Evolutionary conservation across 2,888 invertebrate genomes (phyloP).

Genomic region (Rhopalosiphum nymphaeae): DNA sequence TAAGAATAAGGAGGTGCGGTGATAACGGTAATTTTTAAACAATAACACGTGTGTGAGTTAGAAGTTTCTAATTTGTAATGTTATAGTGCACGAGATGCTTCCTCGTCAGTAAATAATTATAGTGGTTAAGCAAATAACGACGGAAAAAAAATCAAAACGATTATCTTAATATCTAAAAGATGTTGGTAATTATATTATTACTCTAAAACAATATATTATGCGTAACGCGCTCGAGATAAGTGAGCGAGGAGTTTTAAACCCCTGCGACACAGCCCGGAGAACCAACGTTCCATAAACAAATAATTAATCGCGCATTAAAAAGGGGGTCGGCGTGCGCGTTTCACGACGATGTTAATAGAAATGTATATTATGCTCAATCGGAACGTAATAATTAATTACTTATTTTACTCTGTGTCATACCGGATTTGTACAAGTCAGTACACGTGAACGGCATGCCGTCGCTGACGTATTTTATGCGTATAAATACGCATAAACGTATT

Average conservation of each 20-base stretch:
- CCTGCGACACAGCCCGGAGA: slow-evolving; percentile 25
- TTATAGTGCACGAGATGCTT: too few species aligned
- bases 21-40: too few species aligned
- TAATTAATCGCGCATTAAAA: slow-evolving; percentile 63
- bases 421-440: neutral
- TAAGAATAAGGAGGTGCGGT: too few species aligned
- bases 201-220: neutral
- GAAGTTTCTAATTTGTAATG: too few species aligned
- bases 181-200: neutral
- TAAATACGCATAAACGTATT: too few species aligned
- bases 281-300: slow-evolving; percentile 54
- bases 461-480: neutral
- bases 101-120: too few species aligned
- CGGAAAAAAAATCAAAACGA: neutral
- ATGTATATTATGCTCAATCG: neutral
- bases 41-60: too few species aligned
- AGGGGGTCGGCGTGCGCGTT: neutral
- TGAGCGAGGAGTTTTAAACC: neutral
- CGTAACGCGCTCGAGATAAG: neutral
- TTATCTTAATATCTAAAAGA: neutral
- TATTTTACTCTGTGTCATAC: neutral
- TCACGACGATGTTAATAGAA: neutral
- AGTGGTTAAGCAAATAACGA: neutral
- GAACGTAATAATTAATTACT: slow-evolving; percentile 23
- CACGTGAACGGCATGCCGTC: neutral